These are phyloP conservation scores for Sminthurinus aureus DNA, from an alignment of 2,888 invertebrate species.

Conservation along the genomic window DNA sequence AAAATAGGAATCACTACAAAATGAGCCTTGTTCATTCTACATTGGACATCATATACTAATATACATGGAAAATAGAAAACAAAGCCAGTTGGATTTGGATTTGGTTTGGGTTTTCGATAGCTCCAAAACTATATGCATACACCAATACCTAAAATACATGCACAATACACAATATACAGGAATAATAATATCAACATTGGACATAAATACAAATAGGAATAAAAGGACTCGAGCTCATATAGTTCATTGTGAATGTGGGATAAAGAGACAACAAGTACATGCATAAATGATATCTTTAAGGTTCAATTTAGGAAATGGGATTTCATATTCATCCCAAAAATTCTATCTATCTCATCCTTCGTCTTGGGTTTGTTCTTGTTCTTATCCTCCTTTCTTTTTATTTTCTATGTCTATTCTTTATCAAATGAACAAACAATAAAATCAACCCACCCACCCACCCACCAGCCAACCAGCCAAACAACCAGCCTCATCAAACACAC, in stretches of 20 bases:
- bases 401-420: constrained; percentile 39
- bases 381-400: constrained; percentile 47
- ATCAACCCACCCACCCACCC: constrained; percentile 51
- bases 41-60: no score
- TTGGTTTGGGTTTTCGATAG: no score
- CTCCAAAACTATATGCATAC: no score
- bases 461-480: not conserved
- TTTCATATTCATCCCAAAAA: constrained; percentile 49
- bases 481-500: constrained; percentile 1
- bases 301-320: constrained; percentile 57
- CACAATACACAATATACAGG: no score
- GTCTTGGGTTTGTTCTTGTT: constrained; percentile 37
- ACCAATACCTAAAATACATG: no score
- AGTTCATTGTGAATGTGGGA: not conserved
- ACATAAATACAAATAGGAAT: not conserved
- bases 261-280: not conserved
- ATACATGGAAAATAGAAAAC: no score
- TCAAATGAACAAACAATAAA: constrained; percentile 57
- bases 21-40: not conserved
- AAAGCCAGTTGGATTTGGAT: no score
- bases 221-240: not conserved
- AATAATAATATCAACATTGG: no score
- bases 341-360: constrained; percentile 49
- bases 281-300: not conserved
- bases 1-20: not conserved